Base-by-base conservation (phyloP, 2,888 invertebrate species). In the Caenorhabditis imperialis region DNA sequence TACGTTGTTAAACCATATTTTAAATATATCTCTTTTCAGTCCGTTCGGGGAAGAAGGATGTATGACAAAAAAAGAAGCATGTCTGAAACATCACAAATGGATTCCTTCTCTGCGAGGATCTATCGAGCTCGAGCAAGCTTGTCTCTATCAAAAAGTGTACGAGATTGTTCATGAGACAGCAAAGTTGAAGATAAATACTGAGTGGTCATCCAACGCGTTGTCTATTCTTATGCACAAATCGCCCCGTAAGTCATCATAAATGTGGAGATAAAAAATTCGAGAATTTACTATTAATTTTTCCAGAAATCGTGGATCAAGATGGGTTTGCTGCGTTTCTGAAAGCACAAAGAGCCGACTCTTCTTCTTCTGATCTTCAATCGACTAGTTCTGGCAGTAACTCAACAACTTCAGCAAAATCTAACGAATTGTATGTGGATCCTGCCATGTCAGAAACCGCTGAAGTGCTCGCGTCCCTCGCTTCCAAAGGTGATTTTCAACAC, bases 21-120 rank as follows among this genome's bases (percentile, higher is more conserved):
- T 30, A 30, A 30, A n/a, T 25, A 48, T 18, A 30, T 30, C 3
- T 8, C n/a, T 65, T 70, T 72, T 50, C 57, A 76, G 76, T 25
- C 65, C 76, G 35, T 62, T 84, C 44, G 77, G 73, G 12, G 62
- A 75, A 5, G 72, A 63, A 8, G 80, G 77, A 20, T 85, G 84
- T 35, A 55, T 63, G 23, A 61, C 62, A 14, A 69, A 61, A 10
- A 67, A 70, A 25, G 79, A 79, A 22, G 48, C 51, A 1, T 85
- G 85, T 51, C 40, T 58, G 5, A 62, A 48, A n/a, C 84, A 84
- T 62, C 67, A 70, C 22, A 76, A 77, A 60, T 84, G 84, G 84
- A 20, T 80, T 3, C 82, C 80, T 62, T 78, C 70, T 14, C 50
- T 79, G 3, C 70, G 81, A 3, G 84, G 79, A 33, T 38, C 79